Percentiles rank a stretch among this genome's conserved stretches.
Conservation (phyloP, 2,888 invertebrate species). For the Brenthis ino region DNA sequence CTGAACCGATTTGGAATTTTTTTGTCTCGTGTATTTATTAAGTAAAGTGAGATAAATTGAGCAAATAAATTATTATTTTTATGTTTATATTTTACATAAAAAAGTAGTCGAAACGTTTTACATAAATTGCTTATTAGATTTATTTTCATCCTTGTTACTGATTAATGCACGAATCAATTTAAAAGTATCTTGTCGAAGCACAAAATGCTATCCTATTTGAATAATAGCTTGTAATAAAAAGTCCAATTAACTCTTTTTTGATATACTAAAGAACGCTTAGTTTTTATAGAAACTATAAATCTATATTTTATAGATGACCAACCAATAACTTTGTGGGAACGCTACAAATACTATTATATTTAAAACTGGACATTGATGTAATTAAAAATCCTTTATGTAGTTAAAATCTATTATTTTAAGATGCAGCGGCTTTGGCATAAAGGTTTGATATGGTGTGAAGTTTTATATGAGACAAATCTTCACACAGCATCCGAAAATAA, state of each 20-base stretch:
- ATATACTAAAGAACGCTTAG: slow-evolving; percentile 40
- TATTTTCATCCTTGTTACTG: slow-evolving; percentile 31
- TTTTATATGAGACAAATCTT: background rate
- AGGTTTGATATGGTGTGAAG: background rate
- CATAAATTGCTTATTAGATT: slow-evolving; percentile 23
- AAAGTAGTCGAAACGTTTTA: slow-evolving; percentile 14
- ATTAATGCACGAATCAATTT: slow-evolving; percentile 36
- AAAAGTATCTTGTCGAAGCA: slow-evolving; percentile 30
- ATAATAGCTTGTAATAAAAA: slow-evolving; percentile 42
- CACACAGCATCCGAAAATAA: background rate
- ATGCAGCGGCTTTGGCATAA: background rate
- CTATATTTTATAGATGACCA: slow-evolving; percentile 44
- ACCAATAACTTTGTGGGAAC: slow-evolving; percentile 42
- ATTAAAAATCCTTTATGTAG: slow-evolving; percentile 25
- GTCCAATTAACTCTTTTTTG: slow-evolving; percentile 44
- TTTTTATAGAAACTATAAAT: slow-evolving; percentile 46
- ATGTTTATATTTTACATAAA: slow-evolving; percentile 15
- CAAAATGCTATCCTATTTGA: slow-evolving; percentile 36
- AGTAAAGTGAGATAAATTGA: background rate
- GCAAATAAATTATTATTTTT: background rate
- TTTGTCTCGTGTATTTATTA: background rate
- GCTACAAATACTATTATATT: slow-evolving; percentile 29
- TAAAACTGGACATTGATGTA: slow-evolving; percentile 25
- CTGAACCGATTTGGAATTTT: no score
- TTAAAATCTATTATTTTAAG: slow-evolving; percentile 10